These are phyloP conservation scores for Diaperis boleti DNA, from an alignment of 2,888 invertebrate species.

Conservation along the genomic window DNA sequence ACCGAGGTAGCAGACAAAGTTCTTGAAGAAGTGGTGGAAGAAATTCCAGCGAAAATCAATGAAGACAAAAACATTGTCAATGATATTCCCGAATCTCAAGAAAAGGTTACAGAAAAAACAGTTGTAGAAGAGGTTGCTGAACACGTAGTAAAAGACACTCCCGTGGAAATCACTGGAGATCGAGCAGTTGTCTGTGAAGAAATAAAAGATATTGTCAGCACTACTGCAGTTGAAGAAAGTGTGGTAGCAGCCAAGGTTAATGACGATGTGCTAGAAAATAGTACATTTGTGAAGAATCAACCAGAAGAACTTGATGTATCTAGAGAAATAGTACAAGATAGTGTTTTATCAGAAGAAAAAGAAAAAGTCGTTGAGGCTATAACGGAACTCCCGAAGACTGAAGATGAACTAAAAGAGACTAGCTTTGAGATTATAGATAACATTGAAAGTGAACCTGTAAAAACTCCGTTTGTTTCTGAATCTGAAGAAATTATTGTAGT, in stretches of 20 bases:
- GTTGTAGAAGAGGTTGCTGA: neutral
- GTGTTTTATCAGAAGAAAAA: neutral
- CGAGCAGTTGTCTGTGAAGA: too few species aligned
- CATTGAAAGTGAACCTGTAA: neutral
- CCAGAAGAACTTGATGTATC: too few species aligned
- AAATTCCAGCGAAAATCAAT: neutral
- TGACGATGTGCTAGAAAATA: too few species aligned
- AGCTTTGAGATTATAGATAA: neutral
- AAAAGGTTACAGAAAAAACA: neutral
- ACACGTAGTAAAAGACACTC: too few species aligned
- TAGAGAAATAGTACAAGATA: too few species aligned
- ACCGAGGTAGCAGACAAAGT: neutral
- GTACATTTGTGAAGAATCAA: too few species aligned
- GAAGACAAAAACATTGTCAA: too few species aligned
- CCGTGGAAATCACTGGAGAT: too few species aligned
- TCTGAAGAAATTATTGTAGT: neutral
- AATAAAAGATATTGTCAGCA: too few species aligned
- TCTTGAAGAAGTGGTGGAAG: neutral
- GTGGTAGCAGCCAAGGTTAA: too few species aligned
- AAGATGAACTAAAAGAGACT: neutral
- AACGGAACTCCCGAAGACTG: neutral
- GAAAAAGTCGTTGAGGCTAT: neutral
- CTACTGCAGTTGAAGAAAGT: too few species aligned
- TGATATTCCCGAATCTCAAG: too few species aligned
- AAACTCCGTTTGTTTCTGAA: neutral